Percentiles rank a stretch among this genome's conserved stretches.
Conservation (phyloP, 2,797 vertebrate species). For the Eulemur mongoz region DNA sequence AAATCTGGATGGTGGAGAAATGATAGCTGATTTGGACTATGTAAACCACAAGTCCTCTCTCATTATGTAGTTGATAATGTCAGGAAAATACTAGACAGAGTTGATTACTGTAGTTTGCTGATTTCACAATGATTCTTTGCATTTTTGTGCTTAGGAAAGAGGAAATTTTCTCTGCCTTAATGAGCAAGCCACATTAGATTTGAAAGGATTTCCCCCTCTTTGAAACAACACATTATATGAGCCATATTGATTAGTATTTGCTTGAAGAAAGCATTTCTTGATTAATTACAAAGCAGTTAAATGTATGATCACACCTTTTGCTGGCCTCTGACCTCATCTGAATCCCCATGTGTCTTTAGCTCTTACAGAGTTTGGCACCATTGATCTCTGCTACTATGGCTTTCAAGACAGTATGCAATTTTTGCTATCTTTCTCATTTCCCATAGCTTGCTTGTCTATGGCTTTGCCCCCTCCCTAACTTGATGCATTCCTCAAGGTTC, state of each 20-base stretch:
- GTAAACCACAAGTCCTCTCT: slow-evolving; percentile 67
- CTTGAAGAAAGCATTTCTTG: slow-evolving; percentile 9
- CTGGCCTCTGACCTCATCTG: not conserved
- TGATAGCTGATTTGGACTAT: slow-evolving; percentile 65
- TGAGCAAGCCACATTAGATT: slow-evolving; percentile 41
- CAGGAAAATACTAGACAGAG: slow-evolving; percentile 61
- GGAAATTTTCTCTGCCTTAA: slow-evolving; percentile 69
- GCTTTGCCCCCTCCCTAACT: not conserved
- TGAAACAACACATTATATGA: slow-evolving; percentile 1
- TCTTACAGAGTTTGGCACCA: not conserved
- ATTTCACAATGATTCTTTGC: slow-evolving; percentile 72
- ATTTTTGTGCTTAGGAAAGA: slow-evolving; percentile 43
- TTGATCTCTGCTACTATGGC: not conserved
- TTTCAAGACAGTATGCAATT: not conserved
- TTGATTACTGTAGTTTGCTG: slow-evolving; percentile 71
- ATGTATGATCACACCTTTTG: not conserved
- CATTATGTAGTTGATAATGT: slow-evolving; percentile 66
- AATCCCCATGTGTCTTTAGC: not conserved
- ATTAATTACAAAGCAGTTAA: not conserved
- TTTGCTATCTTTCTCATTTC: slow-evolving; percentile 1
- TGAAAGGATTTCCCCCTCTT: not conserved
- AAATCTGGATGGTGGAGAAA: slow-evolving; percentile 40
- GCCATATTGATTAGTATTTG: not conserved
- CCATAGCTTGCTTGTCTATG: not conserved
- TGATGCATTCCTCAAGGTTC: not conserved